Conservation (phyloP, 2,888 invertebrate species). For the Apamea sordens region DNA sequence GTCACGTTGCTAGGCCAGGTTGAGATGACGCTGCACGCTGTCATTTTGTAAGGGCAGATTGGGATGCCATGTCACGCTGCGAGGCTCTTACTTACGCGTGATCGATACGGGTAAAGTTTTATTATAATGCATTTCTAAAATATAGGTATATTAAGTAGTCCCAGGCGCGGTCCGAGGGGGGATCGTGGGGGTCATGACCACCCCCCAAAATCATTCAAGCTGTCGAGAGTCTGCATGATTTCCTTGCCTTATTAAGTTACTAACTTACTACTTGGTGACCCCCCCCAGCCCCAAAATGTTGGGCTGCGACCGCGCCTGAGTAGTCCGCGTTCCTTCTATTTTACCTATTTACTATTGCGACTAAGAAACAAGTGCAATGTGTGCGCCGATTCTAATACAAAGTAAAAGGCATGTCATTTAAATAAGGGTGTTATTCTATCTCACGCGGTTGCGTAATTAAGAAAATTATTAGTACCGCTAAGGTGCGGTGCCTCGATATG, state of each 20-base stretch:
- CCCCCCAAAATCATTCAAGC: too few species aligned
- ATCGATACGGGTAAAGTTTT: background rate
- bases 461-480: slow-evolving; percentile 4
- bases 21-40: too few species aligned
- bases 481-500: background rate
- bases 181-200: too few species aligned
- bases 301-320: too few species aligned
- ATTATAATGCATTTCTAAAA: background rate
- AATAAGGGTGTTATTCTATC: slow-evolving; percentile 43
- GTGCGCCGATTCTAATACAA: slow-evolving; percentile 28
- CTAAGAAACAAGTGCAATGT: background rate
- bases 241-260: too few species aligned
- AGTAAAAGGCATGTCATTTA: slow-evolving; percentile 37
- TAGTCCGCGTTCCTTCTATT: background rate
- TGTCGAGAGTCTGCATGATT: too few species aligned
- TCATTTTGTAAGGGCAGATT: background rate
- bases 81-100: background rate
- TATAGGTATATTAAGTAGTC: background rate
- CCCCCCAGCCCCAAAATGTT: too few species aligned
- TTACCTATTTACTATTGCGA: background rate
- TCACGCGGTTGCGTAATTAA: slow-evolving; percentile 41
- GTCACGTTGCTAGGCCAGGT: too few species aligned
- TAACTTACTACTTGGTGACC: too few species aligned
- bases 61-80: background rate
- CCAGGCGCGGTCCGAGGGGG: too few species aligned